These are phyloP conservation scores for Alethe diademata DNA, from an alignment of 2,113 vertebrate genomes.

Conservation along the genomic window DNA sequence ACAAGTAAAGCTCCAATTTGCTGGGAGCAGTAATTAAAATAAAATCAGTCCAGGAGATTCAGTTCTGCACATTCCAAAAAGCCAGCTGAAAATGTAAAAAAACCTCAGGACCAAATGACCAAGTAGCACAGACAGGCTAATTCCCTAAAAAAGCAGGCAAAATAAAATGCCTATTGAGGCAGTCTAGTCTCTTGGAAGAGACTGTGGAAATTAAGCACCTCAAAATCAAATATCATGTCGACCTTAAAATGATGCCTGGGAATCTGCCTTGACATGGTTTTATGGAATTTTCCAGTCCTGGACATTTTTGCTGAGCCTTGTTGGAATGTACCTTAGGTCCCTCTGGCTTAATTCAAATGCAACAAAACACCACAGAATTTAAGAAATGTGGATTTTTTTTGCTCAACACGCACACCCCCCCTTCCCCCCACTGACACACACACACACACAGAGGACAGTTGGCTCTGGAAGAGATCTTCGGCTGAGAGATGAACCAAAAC, in stretches of 20 bases:
- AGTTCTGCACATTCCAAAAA: conserved; percentile 34
- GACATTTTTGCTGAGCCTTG: conserved; percentile 18
- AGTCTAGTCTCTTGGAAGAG: background rate
- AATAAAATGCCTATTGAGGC: background rate
- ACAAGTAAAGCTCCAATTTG: conserved; percentile 19
- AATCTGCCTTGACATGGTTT: background rate
- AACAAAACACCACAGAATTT: background rate
- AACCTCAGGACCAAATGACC: conserved; percentile 4
- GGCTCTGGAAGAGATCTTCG: conserved; percentile 57
- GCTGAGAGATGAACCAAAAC: conserved; percentile 37
- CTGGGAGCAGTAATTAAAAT: conserved; percentile 31
- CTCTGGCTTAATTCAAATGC: background rate
- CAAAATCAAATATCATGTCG: background rate
- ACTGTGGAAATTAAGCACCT: background rate
- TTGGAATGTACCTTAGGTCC: background rate
- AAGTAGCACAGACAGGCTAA: background rate
- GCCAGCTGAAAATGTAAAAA: conserved; percentile 12
- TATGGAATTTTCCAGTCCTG: conserved; percentile 16
- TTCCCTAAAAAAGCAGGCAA: background rate
- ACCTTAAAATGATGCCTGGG: background rate
- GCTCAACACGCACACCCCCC: background rate
- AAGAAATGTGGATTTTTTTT: background rate
- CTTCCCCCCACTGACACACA: background rate
- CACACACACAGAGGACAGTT: background rate
- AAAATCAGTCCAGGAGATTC: conserved; percentile 35